These are phyloP conservation scores for Chaenodraco wilsoni DNA, from an alignment of 2,797 vertebrate genomes.

Conservation along the genomic window DNA sequence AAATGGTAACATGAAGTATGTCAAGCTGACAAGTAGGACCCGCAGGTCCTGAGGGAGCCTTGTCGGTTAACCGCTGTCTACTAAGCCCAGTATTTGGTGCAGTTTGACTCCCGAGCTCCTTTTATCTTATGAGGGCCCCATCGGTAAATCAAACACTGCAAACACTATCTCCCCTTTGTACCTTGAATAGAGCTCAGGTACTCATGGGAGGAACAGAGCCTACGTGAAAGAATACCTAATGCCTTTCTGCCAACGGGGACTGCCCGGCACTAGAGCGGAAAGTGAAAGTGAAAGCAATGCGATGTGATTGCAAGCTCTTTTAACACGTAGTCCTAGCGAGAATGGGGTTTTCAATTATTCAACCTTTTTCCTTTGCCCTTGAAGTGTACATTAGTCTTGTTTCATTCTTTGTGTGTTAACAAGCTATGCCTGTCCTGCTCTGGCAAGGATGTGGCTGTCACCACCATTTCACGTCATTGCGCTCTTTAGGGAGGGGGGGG, in stretches of 20 bases:
- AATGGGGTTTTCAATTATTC: constrained; percentile 80
- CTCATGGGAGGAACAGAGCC: constrained; percentile 65
- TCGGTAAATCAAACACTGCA: constrained; percentile 76
- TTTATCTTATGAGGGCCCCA: constrained; percentile 70
- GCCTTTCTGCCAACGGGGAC: constrained; percentile 53
- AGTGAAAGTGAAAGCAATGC: constrained; percentile 75
- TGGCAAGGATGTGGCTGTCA: constrained; percentile 74
- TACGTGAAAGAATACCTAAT: constrained; percentile 78
- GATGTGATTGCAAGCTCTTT: constrained; percentile 75
- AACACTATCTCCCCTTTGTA: constrained; percentile 77
- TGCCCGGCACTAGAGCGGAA: constrained; percentile 64
- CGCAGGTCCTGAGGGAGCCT: constrained; percentile 62
- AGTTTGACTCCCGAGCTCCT: constrained; percentile 68
- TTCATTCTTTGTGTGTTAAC: constrained; percentile 76
- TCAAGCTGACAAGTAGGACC: constrained; percentile 72
- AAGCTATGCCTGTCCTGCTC: constrained; percentile 71
- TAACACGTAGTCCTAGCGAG: constrained; percentile 70
- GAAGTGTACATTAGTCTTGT: constrained; percentile 76
- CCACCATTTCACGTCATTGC: constrained; percentile 70
- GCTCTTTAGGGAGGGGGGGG: constrained; percentile 42
- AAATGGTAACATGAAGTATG: constrained; percentile 75
- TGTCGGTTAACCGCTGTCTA: constrained; percentile 71
- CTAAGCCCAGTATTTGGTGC: constrained; percentile 68
- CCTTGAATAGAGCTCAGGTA: constrained; percentile 65
- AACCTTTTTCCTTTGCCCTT: constrained; percentile 75